Base-by-base conservation (phyloP, 2,797 vertebrate genomes). In the Eulemur coronatus region DNA sequence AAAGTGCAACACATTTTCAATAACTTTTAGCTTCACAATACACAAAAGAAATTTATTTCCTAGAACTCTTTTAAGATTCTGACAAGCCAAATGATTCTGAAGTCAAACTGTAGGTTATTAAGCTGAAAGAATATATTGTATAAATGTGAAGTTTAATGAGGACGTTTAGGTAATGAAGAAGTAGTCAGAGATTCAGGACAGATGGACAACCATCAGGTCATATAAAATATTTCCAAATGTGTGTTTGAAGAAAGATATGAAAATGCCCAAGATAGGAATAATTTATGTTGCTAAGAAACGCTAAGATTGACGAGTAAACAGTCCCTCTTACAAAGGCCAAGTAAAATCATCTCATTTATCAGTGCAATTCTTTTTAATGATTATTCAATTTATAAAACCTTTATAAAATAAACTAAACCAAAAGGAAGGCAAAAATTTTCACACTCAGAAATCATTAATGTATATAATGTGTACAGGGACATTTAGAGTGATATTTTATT, bases 201-300 rank as follows among this genome's bases (percentile, higher is more conserved):
- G 98, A 98, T 97, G 98, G 98, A 98, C 96, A 99, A 98, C 91
- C 97, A 95, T 98, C 95, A 96, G 97, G 96, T 98, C 97, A 97
- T 1, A 97, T 92, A 98, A 98, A 98, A 97, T 75, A 98, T 96
- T 97, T 98, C 94, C 95, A 98, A 97, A 97, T 95, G 93, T 97
- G 86, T 80, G 91, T 97, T 94, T 97, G 96, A 98, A 98, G 97
- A 97, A 98, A 98, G 96, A 97, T 95, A 95, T 95, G 97, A 96
- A 98, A 98, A 97, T 9, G 75, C 88, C 93, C 95, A 55, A 79
- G 85, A 97, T 95, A 98, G 96, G 97, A 98, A 97, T 98, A 98
- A 96, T 98, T 95, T 95, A 88, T 95, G 95, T 98, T 98, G 97
- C 98, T 98, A 98, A 98, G 97, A 98, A 98, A 98, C 97, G 97